Conservation (phyloP, 2,113 vertebrate genomes). For the Chlorocebus sabaeus region DNA sequence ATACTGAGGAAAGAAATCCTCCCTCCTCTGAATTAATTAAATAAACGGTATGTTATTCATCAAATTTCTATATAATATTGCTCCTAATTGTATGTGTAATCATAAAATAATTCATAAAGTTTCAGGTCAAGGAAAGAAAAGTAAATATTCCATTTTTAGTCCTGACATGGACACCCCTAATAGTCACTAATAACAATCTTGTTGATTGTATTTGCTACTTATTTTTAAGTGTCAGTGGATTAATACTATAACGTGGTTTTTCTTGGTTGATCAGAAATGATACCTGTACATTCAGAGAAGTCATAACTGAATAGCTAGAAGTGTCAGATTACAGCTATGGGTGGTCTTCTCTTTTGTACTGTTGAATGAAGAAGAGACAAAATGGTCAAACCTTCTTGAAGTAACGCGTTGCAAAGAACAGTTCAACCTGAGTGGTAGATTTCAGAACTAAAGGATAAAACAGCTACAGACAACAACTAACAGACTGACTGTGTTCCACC, state of each 20-base stretch:
- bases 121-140: background rate
- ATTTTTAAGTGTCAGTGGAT: background rate
- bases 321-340: background rate
- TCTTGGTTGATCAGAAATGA: background rate
- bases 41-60: background rate
- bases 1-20: background rate
- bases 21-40: background rate
- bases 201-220: conserved; percentile 23
- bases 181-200: background rate
- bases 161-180: background rate
- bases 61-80: background rate
- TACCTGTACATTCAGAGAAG: background rate
- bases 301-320: background rate
- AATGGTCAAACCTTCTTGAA: conserved; percentile 16
- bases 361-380: conserved; percentile 41
- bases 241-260: background rate
- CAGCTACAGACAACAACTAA: background rate
- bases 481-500: rapidly evolving
- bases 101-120: background rate
- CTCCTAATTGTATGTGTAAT: background rate
- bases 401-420: background rate
- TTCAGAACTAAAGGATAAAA: background rate
- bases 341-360: background rate
- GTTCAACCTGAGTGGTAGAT: background rate
- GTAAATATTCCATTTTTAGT: background rate